Evolutionary conservation across 2,797 vertebrate species (phyloP).

Genomic region (Onychomys torridus): DNA sequence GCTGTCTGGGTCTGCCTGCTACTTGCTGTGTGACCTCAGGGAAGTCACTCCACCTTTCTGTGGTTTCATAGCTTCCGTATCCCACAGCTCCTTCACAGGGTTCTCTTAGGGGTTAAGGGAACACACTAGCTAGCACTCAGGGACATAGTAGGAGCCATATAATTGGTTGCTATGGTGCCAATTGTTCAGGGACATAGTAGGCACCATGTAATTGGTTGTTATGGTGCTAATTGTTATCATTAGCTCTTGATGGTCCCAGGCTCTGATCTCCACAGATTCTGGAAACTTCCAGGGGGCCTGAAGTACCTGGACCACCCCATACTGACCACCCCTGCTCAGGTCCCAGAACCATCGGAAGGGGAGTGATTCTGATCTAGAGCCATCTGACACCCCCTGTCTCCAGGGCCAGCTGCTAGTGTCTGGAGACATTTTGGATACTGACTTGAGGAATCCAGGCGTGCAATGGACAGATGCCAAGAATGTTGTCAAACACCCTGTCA

Average conservation of each 20-base stretch:
- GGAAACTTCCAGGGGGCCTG: neutral
- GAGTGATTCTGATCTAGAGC: neutral
- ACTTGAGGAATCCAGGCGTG: neutral
- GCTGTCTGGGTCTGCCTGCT: neutral
- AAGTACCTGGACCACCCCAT: neutral
- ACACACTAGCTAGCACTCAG: accelerated
- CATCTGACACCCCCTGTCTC: accelerated
- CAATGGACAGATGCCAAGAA: neutral
- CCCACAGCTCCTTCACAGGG: neutral
- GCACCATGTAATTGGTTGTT: no score
- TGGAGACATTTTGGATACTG: neutral
- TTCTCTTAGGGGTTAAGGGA: neutral
- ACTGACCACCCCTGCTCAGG: neutral
- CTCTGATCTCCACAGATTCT: neutral
- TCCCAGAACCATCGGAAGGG: no score
- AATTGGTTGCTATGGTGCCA: neutral
- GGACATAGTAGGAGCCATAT: no score
- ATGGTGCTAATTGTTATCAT: neutral
- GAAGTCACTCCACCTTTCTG: neutral
- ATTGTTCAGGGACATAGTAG: no score
- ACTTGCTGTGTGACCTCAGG: neutral
- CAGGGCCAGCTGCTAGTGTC: neutral
- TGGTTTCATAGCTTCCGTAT: neutral
- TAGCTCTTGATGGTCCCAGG: neutral
- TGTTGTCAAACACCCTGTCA: accelerated